Evolutionary conservation across 2,797 vertebrate genomes (phyloP).

Genomic region (Coregonus suidteri): DNA sequence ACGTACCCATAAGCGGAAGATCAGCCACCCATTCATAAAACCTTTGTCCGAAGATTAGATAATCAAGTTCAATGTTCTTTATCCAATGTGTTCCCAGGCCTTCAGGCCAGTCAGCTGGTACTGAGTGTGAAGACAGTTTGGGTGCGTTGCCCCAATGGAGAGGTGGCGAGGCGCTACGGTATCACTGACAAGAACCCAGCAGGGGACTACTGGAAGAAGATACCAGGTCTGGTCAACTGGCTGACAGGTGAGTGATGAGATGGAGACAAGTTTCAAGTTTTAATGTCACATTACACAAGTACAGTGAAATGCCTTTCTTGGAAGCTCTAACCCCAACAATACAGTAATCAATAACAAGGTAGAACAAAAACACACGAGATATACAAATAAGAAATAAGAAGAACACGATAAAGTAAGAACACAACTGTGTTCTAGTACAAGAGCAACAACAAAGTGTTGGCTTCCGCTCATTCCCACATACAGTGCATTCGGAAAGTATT

Average conservation of each 20-base stretch:
- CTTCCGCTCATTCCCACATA: not conserved
- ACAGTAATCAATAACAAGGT: too few species aligned
- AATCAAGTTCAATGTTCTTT: not conserved
- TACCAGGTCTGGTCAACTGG: constrained; percentile 84
- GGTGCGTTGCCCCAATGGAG: constrained; percentile 90
- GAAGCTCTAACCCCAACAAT: too few species aligned
- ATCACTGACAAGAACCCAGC: constrained; percentile 89
- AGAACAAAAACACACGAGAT: too few species aligned
- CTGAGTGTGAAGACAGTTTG: constrained; percentile 87
- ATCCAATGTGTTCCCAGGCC: constrained; percentile 66
- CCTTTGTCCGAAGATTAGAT: not conserved
- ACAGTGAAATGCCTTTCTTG: too few species aligned
- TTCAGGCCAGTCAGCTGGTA: constrained; percentile 88
- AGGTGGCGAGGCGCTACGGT: constrained; percentile 90
- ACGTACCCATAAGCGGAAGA: not conserved
- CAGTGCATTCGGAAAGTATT: too few species aligned
- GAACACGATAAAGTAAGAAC: too few species aligned
- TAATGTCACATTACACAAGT: too few species aligned
- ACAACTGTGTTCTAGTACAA: too few species aligned
- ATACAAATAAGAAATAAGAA: too few species aligned
- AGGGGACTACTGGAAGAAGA: constrained; percentile 98
- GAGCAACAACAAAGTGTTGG: not conserved
- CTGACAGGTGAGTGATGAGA: constrained; percentile 79
- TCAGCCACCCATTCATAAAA: not conserved
- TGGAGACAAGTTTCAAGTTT: not conserved